phyloP scores from a whole-genome alignment of 2,797 vertebrate genomes.

The Allobates femoralis region DNA sequence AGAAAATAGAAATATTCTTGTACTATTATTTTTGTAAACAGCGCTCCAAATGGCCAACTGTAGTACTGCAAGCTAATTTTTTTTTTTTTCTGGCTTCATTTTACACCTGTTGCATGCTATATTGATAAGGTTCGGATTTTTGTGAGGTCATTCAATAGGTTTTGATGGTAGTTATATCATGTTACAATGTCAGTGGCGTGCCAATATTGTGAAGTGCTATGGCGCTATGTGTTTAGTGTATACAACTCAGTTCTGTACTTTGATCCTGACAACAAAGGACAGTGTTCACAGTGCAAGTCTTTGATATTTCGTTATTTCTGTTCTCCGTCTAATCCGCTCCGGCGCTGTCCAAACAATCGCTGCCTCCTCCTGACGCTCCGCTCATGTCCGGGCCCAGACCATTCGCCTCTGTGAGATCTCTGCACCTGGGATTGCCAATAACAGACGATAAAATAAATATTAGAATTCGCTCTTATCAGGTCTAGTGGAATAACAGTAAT shows the following conservation, averaged over 20 bases:
- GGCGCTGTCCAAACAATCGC: not conserved
- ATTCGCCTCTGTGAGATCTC: conserved; percentile 5
- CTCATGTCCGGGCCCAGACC: not conserved
- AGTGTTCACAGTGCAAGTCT: not conserved
- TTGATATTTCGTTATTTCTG: not conserved
- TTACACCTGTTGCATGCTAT: not conserved
- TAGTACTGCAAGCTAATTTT: not conserved
- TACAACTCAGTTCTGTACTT: not conserved
- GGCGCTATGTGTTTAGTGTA: not conserved
- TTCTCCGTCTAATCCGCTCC: not conserved
- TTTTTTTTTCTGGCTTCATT: not conserved
- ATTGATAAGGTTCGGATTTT: not conserved
- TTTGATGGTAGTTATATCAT: not conserved
- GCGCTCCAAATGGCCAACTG: not conserved
- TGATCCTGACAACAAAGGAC: not conserved
- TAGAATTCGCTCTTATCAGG: not conserved
- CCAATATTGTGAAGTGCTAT: not conserved
- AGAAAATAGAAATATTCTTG: not conserved
- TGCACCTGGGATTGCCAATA: conserved; percentile 24
- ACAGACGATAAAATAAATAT: conserved; percentile 18
- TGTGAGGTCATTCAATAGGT: not conserved
- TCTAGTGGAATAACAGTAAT: not conserved
- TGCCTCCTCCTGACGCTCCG: not conserved
- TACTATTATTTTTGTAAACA: not conserved
- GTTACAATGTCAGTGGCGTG: not conserved